phyloP scores from a whole-genome alignment of 2,113 vertebrate genomes.

The Gobius niger region DNA sequence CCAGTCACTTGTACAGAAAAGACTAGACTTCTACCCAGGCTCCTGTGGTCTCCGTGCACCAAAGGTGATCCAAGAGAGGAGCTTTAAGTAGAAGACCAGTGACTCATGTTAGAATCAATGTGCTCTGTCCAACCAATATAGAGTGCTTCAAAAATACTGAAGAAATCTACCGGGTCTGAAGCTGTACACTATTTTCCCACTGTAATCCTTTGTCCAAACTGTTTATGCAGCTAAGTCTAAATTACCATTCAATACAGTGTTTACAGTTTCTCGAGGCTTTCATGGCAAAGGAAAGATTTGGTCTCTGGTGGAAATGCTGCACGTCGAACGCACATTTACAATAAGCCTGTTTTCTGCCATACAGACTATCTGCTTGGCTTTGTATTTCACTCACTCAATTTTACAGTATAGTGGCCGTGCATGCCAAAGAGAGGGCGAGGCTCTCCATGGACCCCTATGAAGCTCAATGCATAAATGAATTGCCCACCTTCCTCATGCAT shows the following conservation, averaged over 20 bases:
- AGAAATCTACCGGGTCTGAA: too few species aligned
- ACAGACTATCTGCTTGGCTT: background rate
- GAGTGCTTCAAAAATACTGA: too few species aligned
- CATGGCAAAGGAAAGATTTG: background rate
- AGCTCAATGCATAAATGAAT: conserved; percentile 2
- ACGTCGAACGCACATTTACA: background rate
- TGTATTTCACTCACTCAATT: background rate
- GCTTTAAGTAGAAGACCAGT: too few species aligned
- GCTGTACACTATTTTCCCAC: background rate
- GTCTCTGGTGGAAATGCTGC: background rate
- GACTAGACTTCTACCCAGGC: too few species aligned
- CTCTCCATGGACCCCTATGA: background rate
- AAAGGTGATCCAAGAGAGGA: too few species aligned
- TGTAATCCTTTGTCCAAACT: background rate
- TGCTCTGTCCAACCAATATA: too few species aligned
- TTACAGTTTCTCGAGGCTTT: background rate
- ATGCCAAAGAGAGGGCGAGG: background rate
- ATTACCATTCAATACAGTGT: background rate
- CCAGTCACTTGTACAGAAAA: too few species aligned
- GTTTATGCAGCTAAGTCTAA: background rate
- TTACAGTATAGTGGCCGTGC: background rate
- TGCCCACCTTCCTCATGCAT: background rate
- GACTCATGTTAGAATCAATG: too few species aligned
- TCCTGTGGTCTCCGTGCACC: too few species aligned
- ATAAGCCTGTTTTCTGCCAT: background rate